These are phyloP conservation scores for Gambelia wislizenii DNA, from an alignment of 2,797 vertebrate species.

Conservation along the genomic window DNA sequence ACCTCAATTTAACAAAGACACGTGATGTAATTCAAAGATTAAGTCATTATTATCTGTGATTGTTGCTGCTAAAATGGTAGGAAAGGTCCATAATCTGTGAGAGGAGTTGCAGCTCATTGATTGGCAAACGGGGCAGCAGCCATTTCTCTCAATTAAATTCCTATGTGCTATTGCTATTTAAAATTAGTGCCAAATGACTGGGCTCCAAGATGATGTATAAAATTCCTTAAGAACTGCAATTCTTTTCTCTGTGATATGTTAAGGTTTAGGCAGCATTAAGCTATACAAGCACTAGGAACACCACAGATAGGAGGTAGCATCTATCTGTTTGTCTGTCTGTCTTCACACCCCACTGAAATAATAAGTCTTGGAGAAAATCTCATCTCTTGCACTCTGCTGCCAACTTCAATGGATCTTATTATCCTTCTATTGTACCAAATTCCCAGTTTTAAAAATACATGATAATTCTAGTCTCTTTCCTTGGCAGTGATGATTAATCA, in stretches of 20 bases:
- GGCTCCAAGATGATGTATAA: slow-evolving; percentile 34
- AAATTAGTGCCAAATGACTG: slow-evolving; percentile 55
- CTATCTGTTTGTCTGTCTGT: neutral
- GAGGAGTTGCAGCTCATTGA: slow-evolving; percentile 33
- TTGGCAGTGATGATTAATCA: slow-evolving; percentile 31
- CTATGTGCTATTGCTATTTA: slow-evolving; percentile 30
- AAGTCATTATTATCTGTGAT: slow-evolving; percentile 23
- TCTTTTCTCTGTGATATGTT: slow-evolving; percentile 31
- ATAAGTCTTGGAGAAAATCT: neutral
- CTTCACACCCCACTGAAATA: neutral
- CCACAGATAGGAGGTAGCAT: too few relatives aligned
- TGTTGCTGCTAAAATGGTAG: slow-evolving; percentile 20
- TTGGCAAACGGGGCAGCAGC: slow-evolving; percentile 48
- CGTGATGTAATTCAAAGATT: slow-evolving; percentile 20
- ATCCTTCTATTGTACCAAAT: slow-evolving; percentile 4
- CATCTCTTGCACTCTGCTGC: neutral
- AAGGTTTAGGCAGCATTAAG: slow-evolving; percentile 36
- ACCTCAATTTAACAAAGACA: neutral
- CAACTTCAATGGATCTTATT: neutral
- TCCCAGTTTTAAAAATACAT: neutral
- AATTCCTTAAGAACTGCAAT: slow-evolving; percentile 22
- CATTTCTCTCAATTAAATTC: slow-evolving; percentile 65
- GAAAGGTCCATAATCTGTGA: slow-evolving; percentile 44
- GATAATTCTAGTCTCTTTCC: slow-evolving; percentile 3
- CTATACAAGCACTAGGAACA: neutral